Percentiles rank a stretch among this genome's conserved stretches.
Evolutionary conservation across 2,888 invertebrate species (phyloP).

Genomic region (Drosophila merina): DNA sequence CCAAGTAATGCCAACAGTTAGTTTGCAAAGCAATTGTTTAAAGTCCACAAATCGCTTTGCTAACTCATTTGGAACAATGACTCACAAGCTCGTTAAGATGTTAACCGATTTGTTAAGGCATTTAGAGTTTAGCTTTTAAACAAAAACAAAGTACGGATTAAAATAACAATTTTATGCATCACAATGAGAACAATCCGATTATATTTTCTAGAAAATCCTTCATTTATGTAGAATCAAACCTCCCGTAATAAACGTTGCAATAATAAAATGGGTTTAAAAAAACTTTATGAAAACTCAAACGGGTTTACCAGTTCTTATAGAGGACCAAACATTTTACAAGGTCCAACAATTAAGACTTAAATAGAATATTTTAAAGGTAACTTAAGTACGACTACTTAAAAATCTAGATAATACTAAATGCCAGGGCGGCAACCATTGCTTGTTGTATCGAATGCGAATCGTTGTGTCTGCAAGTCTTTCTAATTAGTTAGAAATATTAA

Average conservation of each 20-base stretch:
- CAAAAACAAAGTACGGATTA: background rate
- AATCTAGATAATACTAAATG: conserved; percentile 57
- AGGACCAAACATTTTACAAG: conserved; percentile 57
- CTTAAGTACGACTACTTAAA: conserved; percentile 49
- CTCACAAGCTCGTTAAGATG: background rate
- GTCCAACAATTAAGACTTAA: conserved; percentile 61
- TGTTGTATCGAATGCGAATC: conserved; percentile 36
- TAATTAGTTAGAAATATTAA: conserved; percentile 37
- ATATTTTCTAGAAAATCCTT: no score
- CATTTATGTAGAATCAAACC: background rate
- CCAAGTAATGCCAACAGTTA: conserved; percentile 39
- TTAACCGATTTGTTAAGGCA: background rate
- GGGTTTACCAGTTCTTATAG: conserved; percentile 28
- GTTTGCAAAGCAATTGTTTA: conserved; percentile 28
- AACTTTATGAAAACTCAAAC: conserved; percentile 38
- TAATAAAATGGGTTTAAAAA: conserved; percentile 11
- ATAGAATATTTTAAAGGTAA: conserved; percentile 26
- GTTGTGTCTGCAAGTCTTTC: conserved; percentile 31
- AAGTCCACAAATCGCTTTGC: conserved; percentile 28
- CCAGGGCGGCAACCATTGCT: conserved; percentile 11
- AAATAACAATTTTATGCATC: background rate
- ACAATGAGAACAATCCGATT: background rate
- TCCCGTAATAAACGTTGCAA: conserved; percentile 21
- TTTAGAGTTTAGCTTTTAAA: background rate
- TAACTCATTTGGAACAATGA: conserved; percentile 2